These are phyloP conservation scores for Eucidaris tribuloides DNA, from an alignment of 35 echinoderm and acorn worm genomes.

Conservation along the genomic window DNA sequence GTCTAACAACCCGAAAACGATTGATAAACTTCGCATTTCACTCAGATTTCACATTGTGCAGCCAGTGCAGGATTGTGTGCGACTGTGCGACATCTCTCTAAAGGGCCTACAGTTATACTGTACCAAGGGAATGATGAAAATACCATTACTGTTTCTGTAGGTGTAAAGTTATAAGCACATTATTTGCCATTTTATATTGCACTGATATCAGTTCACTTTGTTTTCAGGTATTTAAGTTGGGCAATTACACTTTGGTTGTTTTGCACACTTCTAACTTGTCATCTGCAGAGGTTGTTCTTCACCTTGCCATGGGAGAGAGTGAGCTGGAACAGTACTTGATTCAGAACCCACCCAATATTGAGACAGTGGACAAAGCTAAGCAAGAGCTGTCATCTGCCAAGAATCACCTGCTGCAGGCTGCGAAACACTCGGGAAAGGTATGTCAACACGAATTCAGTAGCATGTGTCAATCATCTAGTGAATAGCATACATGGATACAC, in stretches of 20 bases:
- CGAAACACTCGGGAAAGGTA: too few relatives aligned
- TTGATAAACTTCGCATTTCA: too few relatives aligned
- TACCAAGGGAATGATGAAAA: not conserved
- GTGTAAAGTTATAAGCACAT: not conserved
- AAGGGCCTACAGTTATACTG: too few relatives aligned
- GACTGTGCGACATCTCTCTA: too few relatives aligned
- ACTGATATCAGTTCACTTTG: not conserved
- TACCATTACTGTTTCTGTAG: not conserved
- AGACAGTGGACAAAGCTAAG: conserved; percentile 57
- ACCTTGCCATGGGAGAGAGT: conserved; percentile 81
- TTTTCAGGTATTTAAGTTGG: not conserved
- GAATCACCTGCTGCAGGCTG: conserved; percentile 72
- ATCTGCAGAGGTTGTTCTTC: conserved; percentile 60
- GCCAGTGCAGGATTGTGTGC: too few relatives aligned
- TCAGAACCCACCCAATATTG: conserved; percentile 59
- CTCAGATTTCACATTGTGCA: too few relatives aligned
- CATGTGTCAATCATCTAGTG: too few relatives aligned
- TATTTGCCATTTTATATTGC: not conserved
- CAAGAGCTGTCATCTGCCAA: conserved; percentile 74
- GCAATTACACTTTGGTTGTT: not conserved
- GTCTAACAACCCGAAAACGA: too few relatives aligned
- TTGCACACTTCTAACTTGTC: not conserved
- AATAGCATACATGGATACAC: too few relatives aligned
- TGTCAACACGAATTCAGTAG: too few relatives aligned
- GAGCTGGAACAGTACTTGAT: conserved; percentile 72